Conservation (phyloP, 2,888 invertebrate species). For the Linnaemya vulpina region DNA sequence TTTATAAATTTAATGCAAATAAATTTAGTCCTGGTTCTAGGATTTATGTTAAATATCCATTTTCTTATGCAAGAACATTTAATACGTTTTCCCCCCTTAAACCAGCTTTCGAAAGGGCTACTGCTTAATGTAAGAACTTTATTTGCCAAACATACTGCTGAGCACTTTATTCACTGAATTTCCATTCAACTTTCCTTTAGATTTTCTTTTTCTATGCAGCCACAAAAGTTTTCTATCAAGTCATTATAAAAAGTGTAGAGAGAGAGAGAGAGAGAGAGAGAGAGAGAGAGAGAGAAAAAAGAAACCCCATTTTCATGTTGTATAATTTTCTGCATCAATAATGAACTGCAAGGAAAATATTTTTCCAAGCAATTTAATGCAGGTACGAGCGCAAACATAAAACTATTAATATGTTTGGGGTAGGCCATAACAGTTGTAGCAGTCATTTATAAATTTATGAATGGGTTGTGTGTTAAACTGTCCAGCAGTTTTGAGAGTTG, state of each 20-base stretch:
- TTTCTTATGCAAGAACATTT: neutral
- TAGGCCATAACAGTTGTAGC: neutral
- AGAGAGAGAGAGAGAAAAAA: too few relatives aligned
- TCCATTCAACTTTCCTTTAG: too few relatives aligned
- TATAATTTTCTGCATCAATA: slow-evolving; percentile 17
- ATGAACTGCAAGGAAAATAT: neutral
- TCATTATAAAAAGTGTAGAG: neutral
- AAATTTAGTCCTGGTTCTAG: too few relatives aligned
- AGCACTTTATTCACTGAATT: too few relatives aligned
- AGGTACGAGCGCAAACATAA: neutral
- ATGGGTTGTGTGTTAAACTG: neutral
- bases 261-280: too few relatives aligned
- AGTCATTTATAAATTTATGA: neutral
- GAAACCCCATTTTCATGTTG: neutral
- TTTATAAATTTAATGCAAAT: too few relatives aligned
- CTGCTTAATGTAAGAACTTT: too few relatives aligned
- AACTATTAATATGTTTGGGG: neutral
- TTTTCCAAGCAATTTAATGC: neutral
- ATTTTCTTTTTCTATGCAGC: too few relatives aligned
- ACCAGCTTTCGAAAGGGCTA: neutral
- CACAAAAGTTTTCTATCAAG: neutral
- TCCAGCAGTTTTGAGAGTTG: neutral
- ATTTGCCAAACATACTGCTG: too few relatives aligned
- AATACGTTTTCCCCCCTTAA: neutral
- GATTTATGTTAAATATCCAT: too few relatives aligned